Conservation (phyloP, 2,113 vertebrate genomes). For the Setophaga kirtlandii region DNA sequence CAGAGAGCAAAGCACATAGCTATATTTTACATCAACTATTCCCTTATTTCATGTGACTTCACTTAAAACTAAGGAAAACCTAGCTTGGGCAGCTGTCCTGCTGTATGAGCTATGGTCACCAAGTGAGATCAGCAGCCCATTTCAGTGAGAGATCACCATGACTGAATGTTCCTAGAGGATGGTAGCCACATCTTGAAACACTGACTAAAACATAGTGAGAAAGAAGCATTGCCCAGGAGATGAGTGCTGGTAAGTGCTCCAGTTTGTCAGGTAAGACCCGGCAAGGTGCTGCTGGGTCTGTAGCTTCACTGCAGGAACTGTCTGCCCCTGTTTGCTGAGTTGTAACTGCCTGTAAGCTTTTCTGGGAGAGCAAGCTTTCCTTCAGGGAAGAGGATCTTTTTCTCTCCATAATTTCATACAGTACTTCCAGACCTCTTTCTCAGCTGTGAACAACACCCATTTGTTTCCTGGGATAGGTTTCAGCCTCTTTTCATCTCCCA, state of each 20-base stretch:
- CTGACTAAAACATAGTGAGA: not conserved
- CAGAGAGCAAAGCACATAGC: not conserved
- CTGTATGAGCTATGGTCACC: not conserved
- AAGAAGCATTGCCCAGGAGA: not conserved
- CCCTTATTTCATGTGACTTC: not conserved
- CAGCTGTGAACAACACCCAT: not conserved
- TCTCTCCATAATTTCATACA: not conserved
- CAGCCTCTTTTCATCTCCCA: not conserved
- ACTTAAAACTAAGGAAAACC: not conserved
- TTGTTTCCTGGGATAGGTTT: not conserved
- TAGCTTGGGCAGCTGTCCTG: not conserved
- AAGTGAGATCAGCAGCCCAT: not conserved
- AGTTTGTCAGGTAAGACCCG: not conserved
- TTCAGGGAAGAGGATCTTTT: not conserved
- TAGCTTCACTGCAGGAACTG: not conserved
- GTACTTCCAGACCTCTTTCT: not conserved
- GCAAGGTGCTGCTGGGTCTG: not conserved
- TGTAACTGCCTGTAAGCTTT: not conserved
- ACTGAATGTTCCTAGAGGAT: not conserved
- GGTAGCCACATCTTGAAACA: not conserved
- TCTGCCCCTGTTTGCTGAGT: not conserved
- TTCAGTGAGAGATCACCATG: not conserved
- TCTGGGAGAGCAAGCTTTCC: not conserved
- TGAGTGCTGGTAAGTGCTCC: not conserved
- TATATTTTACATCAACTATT: not conserved